phyloP scores from a whole-genome alignment of 2,888 invertebrate genomes.

The Xiphydria camelus region DNA sequence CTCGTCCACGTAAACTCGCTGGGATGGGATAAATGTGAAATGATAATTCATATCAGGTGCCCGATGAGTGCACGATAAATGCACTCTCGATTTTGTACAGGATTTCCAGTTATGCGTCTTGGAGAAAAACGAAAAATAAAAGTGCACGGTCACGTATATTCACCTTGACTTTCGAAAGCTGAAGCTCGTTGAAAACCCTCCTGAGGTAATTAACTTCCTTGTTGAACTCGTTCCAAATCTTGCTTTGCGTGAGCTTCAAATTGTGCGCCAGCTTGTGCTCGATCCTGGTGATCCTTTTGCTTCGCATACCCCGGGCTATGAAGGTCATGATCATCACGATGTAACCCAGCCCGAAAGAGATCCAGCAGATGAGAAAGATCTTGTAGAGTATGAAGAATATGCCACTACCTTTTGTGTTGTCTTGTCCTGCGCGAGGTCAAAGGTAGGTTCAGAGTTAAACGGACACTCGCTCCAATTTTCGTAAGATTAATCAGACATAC shows the following conservation, averaged over 20 bases:
- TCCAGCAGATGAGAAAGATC: constrained; percentile 83
- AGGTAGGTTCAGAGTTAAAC: too few species aligned
- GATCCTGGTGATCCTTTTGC: constrained; percentile 72
- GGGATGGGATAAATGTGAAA: constrained; percentile 39
- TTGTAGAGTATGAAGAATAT: constrained; percentile 73
- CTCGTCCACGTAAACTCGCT: constrained; percentile 74
- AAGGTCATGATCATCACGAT: constrained; percentile 88
- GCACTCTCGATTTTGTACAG: background rate
- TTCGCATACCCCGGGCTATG: constrained; percentile 76
- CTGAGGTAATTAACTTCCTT: constrained; percentile 75
- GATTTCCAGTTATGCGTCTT: background rate
- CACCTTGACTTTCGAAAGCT: constrained; percentile 81
- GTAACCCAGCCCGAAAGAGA: constrained; percentile 89
- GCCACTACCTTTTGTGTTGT: constrained; percentile 60
- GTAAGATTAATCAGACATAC: too few species aligned
- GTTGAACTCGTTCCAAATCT: constrained; percentile 75
- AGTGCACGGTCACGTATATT: constrained; percentile 20
- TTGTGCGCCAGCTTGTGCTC: constrained; percentile 79
- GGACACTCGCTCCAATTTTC: too few species aligned
- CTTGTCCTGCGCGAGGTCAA: constrained; percentile 47
- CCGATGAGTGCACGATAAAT: background rate
- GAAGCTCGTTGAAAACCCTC: constrained; percentile 78
- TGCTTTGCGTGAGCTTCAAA: constrained; percentile 77
- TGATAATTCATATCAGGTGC: background rate
- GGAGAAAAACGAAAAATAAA: background rate